Percentiles rank a stretch among this genome's conserved stretches.
phyloP scores from a whole-genome alignment of 2,797 vertebrate species.

The Thalassophryne amazonica region DNA sequence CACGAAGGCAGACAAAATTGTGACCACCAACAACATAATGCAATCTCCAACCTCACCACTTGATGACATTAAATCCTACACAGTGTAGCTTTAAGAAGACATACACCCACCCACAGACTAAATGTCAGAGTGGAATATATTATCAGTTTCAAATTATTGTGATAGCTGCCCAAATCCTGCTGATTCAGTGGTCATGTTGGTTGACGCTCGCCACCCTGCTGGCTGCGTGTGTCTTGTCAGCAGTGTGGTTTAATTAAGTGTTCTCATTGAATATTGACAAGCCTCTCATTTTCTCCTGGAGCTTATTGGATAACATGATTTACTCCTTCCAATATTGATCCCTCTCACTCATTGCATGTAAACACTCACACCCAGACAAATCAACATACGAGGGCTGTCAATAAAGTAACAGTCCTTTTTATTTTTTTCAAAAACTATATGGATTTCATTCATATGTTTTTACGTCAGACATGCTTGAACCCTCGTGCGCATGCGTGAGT shows the following conservation, averaged over 20 bases:
- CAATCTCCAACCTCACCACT: too few species aligned
- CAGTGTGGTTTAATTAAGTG: slow-evolving; percentile 68
- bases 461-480: too few species aligned
- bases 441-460: slow-evolving; percentile 7
- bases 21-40: too few species aligned
- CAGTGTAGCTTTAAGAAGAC: too few species aligned
- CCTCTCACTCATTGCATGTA: slow-evolving; percentile 32
- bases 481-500: too few species aligned
- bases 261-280: slow-evolving; percentile 65
- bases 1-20: too few species aligned
- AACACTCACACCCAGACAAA: slow-evolving; percentile 20
- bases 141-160: slow-evolving; percentile 4
- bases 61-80: too few species aligned
- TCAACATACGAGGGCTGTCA: too few species aligned
- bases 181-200: slow-evolving; percentile 41
- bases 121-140: too few species aligned
- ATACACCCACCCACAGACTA: too few species aligned
- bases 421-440: too few species aligned
- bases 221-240: slow-evolving; percentile 48
- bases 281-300: slow-evolving; percentile 47
- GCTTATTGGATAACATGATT: slow-evolving; percentile 57
- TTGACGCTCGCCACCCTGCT: slow-evolving; percentile 29
- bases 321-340: slow-evolving; percentile 59
- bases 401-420: too few species aligned
- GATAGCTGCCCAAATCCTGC: slow-evolving; percentile 29